A percentile compares a stretch with the other conserved stretches of the same genome.
These are phyloP conservation scores for Notodonta dromedarius DNA, from an alignment of 2,888 invertebrate species.

Conservation along the genomic window DNA sequence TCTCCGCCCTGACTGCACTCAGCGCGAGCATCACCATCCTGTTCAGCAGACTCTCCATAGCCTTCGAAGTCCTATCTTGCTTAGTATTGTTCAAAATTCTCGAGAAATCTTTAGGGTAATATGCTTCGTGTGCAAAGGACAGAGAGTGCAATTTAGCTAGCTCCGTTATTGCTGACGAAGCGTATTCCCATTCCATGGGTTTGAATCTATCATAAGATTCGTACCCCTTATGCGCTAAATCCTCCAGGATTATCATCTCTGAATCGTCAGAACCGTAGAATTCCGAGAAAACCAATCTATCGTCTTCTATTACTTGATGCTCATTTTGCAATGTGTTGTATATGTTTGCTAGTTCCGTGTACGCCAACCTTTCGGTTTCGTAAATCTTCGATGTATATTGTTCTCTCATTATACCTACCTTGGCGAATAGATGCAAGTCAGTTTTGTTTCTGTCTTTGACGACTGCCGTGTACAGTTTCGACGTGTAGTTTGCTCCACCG, in stretches of 20 bases:
- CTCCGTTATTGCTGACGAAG: slow-evolving; percentile 7
- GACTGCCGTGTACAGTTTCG: slow-evolving; percentile 24
- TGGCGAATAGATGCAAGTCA: slow-evolving; percentile 30
- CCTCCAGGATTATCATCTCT: slow-evolving; percentile 11
- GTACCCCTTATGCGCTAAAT: slow-evolving; percentile 8
- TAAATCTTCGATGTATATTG: slow-evolving; percentile 23
- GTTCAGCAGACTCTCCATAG: not conserved
- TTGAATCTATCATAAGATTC: slow-evolving; percentile 7
- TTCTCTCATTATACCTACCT: slow-evolving; percentile 37
- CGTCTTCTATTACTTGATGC: slow-evolving; percentile 17
- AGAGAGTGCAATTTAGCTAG: slow-evolving; percentile 13
- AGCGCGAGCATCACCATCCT: not conserved
- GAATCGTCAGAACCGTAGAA: slow-evolving; percentile 10
- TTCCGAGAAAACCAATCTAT: slow-evolving; percentile 31
- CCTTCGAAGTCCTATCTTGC: slow-evolving; percentile 3
- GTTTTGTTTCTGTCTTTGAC: slow-evolving; percentile 9
- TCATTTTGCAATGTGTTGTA: slow-evolving; percentile 25
- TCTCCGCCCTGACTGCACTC: not conserved
- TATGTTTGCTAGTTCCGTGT: slow-evolving; percentile 29
- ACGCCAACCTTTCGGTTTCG: slow-evolving; percentile 36
- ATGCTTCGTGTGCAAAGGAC: slow-evolving; percentile 8
- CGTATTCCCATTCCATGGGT: slow-evolving; percentile 13
- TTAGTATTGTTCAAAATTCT: slow-evolving; percentile 1
- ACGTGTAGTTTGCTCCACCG: slow-evolving; percentile 31
- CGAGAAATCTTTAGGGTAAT: slow-evolving; percentile 6